phyloP scores from a whole-genome alignment of 1,140 invertebrate genomes.

The Lithobius niger region DNA sequence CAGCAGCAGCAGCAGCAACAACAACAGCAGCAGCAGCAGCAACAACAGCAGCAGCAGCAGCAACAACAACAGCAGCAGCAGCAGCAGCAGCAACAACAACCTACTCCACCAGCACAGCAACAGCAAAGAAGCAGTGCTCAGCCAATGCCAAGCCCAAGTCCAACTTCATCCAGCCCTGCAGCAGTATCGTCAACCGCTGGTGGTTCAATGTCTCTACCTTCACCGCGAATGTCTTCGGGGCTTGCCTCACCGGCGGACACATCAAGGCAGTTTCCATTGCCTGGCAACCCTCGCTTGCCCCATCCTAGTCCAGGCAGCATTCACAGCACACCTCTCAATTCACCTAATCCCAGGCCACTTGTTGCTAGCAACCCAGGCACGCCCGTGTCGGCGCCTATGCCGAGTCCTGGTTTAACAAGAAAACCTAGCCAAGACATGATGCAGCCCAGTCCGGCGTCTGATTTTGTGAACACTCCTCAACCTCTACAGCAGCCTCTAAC shows the following conservation, averaged over 20 bases:
- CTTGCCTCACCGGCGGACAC: constrained; percentile 53
- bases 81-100: neutral
- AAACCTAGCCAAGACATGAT: constrained; percentile 16
- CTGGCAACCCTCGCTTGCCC: constrained; percentile 26
- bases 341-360: constrained; percentile 36
- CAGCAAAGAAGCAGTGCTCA: constrained; percentile 12
- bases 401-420: constrained; percentile 10
- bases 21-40: constrained; percentile 10
- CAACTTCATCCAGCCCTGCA: constrained; percentile 50
- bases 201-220: constrained; percentile 24
- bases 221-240: constrained; percentile 44
- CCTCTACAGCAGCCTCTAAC: neutral
- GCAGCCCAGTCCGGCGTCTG: constrained; percentile 3
- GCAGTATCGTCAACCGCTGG: constrained; percentile 44
- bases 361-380: constrained; percentile 55
- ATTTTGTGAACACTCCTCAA: neutral
- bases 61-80: neutral
- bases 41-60: constrained; percentile 10
- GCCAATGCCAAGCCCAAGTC: constrained; percentile 34
- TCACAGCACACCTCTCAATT: constrained; percentile 33
- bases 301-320: constrained; percentile 45
- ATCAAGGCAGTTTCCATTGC: constrained; percentile 29
- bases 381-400: constrained; percentile 36
- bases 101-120: neutral
- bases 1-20: neutral